A percentile compares a stretch with the other conserved stretches of the same genome.
These are phyloP conservation scores for Alectura lathami DNA, from an alignment of 2,113 vertebrate genomes.

Conservation along the genomic window DNA sequence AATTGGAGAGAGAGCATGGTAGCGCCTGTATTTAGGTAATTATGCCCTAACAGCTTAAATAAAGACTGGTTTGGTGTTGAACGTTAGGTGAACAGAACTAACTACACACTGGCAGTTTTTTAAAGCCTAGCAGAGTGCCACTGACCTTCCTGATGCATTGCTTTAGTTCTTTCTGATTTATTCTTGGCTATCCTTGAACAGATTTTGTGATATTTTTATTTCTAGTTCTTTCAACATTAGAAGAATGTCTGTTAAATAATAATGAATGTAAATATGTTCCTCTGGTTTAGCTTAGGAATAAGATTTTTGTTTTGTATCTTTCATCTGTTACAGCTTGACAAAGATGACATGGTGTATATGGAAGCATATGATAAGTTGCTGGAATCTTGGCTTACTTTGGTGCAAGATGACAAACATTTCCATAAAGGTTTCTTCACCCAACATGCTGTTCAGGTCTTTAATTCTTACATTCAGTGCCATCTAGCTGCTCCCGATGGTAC, in stretches of 20 bases:
- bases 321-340: conserved; percentile 85
- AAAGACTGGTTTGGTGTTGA: neutral
- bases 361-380: conserved; percentile 97
- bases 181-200: neutral
- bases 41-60: neutral
- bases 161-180: neutral
- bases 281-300: conserved; percentile 3
- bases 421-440: conserved; percentile 96
- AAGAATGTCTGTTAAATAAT: neutral
- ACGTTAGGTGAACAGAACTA: neutral
- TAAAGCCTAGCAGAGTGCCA: neutral
- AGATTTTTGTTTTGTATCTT: neutral
- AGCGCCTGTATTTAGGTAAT: neutral
- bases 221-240: neutral
- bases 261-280: neutral
- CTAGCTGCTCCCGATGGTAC: conserved; percentile 96
- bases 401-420: conserved; percentile 97
- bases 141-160: neutral
- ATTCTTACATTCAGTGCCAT: conserved; percentile 99
- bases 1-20: neutral
- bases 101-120: neutral
- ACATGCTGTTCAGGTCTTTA: conserved; percentile 98
- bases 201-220: neutral
- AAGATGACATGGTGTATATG: conserved; percentile 99
- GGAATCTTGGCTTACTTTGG: conserved; percentile 96